Evolutionary conservation across 2,888 invertebrate species (phyloP), one percentile per base, ranked within the genome.

Genomic region (Papilio protenor): DNA sequence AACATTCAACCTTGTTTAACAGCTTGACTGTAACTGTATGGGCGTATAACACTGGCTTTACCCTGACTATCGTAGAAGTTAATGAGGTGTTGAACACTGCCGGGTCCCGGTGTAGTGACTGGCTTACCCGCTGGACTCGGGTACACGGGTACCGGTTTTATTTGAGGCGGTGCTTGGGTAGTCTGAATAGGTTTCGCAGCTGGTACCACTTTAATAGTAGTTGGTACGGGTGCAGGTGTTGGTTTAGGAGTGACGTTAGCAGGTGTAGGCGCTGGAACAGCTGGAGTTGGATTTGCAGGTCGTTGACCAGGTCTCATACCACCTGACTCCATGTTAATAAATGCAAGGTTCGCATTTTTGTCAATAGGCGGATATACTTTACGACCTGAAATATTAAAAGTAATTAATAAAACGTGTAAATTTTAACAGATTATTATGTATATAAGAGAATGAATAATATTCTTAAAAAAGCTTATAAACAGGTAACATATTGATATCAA

Each of bases 271-370:
- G 80, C 81, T 18, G 82, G 78, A 40, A 76, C 77, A 0, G 79
- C 71, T 14, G 83, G 77, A 12, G 78, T 71, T 47, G 82, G 79
- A 49, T 77, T 77, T 6, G 80, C 78, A n/a, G 82, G 82, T 11
- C 80, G 77, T 69, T 81, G 79, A 4, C 84, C 80, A n/a, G 85
- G 82, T 73, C 83, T 81, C 47, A 82, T 76, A 1, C 84, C 87
- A 1, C 93, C 93, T 14, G 84, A 85, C 82, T 94, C 94, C 92
- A 93, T 94, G 80, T 93, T 93, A 79, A 94, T 94, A 81, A 94
- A 94, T 66, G 90, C 93, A 40, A 91, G 79, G 82, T 94, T 94
- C 0, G 92, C 94, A 91, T 91, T 90, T 87, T 94, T 94, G 84
- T 91, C 90, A 74, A 93, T 86, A 14, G 89, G 89, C 16, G 83